A percentile compares a stretch with the other conserved stretches of the same genome.
phyloP scores from a whole-genome alignment of 2,797 vertebrate genomes.

The Anabacerthia variegaticeps region DNA sequence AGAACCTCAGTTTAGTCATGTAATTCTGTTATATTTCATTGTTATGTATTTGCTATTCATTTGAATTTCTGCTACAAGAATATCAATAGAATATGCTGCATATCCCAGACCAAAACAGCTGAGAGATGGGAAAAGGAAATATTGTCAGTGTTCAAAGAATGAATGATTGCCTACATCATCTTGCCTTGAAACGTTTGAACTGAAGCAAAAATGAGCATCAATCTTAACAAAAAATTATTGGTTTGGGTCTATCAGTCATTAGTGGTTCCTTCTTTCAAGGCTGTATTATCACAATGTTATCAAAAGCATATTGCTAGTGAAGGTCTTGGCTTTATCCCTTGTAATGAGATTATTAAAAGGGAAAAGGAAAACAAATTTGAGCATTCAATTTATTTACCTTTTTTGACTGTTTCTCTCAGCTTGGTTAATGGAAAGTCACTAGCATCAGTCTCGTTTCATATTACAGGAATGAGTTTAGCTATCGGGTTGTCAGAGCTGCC shows the following conservation, averaged over 20 bases:
- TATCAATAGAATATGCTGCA: neutral
- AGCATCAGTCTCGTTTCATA: neutral
- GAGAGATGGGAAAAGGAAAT: neutral
- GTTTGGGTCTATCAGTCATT: neutral
- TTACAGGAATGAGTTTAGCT: conserved; percentile 29
- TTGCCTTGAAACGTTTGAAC: neutral
- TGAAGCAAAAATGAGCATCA: neutral
- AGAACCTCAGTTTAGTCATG: neutral
- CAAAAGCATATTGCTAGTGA: neutral
- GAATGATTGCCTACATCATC: neutral
- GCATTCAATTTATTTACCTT: neutral
- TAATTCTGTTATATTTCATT: neutral
- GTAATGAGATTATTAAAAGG: neutral
- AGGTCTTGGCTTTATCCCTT: neutral
- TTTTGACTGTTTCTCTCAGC: neutral
- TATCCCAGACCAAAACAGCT: neutral
- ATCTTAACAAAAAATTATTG: neutral
- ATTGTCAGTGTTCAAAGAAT: neutral
- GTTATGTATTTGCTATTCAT: neutral
- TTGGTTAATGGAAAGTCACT: conserved; percentile 2
- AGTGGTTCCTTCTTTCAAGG: neutral
- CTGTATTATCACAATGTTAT: neutral
- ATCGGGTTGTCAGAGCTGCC: conserved; percentile 28
- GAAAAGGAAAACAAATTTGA: neutral
- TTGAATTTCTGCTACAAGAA: neutral